phyloP scores from a whole-genome alignment of 2,888 invertebrate genomes.

The Drosophila phalerata region DNA sequence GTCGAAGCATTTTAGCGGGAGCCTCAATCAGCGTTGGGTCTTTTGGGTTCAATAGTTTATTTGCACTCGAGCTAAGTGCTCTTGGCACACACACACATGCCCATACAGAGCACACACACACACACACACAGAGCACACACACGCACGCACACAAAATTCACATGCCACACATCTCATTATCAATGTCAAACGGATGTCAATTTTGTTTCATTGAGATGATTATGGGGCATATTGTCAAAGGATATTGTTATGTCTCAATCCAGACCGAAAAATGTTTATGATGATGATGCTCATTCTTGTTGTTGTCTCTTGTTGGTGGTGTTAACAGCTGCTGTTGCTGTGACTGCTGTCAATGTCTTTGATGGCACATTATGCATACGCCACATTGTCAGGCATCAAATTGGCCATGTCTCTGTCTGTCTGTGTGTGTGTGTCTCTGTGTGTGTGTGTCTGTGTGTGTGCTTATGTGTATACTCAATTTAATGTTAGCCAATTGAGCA shows the following conservation, averaged over 20 bases:
- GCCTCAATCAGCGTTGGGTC: constrained; percentile 57
- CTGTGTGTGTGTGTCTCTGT: constrained; percentile 3
- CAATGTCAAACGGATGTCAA: constrained; percentile 79
- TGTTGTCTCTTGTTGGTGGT: constrained; percentile 29
- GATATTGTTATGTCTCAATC: constrained; percentile 79
- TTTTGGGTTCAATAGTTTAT: constrained; percentile 62
- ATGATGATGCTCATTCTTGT: constrained; percentile 27
- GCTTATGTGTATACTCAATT: constrained; percentile 26
- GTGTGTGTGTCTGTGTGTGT: constrained; percentile 12
- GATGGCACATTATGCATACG: constrained; percentile 69
- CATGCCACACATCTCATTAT: constrained; percentile 64
- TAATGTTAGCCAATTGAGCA: constrained; percentile 48
- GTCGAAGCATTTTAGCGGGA: constrained; percentile 61
- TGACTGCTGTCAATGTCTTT: constrained; percentile 65
- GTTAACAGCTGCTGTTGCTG: constrained; percentile 37
- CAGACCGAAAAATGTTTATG: constrained; percentile 47
- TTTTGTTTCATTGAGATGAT: constrained; percentile 72
- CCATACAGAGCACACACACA: too few relatives aligned
- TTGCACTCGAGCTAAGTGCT: constrained; percentile 60
- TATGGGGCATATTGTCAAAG: constrained; percentile 76
- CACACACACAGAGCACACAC: not conserved
- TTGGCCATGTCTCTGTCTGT: constrained; percentile 34
- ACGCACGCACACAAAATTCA: not conserved
- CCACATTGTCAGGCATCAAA: constrained; percentile 56
- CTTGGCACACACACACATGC: constrained; percentile 24